These are phyloP conservation scores for Lucifuga dentata DNA, from an alignment of 2,113 vertebrate genomes.

Conservation along the genomic window DNA sequence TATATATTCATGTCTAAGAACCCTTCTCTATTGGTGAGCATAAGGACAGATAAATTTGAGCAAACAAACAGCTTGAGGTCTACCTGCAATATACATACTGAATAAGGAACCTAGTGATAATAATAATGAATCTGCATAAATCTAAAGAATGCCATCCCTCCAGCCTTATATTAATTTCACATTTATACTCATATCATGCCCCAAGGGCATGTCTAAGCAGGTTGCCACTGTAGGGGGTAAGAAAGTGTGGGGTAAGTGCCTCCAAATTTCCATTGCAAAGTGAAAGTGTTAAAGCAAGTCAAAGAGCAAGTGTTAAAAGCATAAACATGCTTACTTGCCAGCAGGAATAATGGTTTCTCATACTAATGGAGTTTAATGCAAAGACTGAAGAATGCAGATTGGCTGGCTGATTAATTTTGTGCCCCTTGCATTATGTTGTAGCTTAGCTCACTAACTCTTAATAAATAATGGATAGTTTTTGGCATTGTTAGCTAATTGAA, in stretches of 20 bases:
- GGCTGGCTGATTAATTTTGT: slow-evolving; percentile 1
- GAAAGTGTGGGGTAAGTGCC: slow-evolving; percentile 33
- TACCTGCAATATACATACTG: slow-evolving; percentile 48
- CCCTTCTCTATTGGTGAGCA: background rate
- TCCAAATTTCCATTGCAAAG: slow-evolving; percentile 65
- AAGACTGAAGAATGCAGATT: slow-evolving; percentile 5
- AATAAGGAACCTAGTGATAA: slow-evolving; percentile 38
- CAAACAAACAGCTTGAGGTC: slow-evolving; percentile 69
- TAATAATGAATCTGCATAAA: slow-evolving; percentile 60
- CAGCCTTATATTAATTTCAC: slow-evolving; percentile 62
- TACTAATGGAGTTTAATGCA: slow-evolving; percentile 28
- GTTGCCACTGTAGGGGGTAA: slow-evolving; percentile 52
- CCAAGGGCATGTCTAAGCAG: slow-evolving; percentile 65
- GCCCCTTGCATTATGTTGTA: background rate
- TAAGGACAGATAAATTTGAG: slow-evolving; percentile 17
- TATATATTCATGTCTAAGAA: slow-evolving; percentile 24
- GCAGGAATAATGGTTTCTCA: slow-evolving; percentile 28
- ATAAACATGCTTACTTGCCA: slow-evolving; percentile 38
- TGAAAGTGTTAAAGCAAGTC: slow-evolving; percentile 48
- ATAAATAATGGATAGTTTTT: background rate
- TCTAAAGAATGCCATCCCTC: slow-evolving; percentile 37
- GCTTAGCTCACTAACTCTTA: background rate
- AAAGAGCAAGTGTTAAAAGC: slow-evolving; percentile 51
- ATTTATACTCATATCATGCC: slow-evolving; percentile 61
- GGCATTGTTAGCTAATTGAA: background rate